phyloP scores from a whole-genome alignment of 1,140 invertebrate genomes.

The Atta colombica region DNA sequence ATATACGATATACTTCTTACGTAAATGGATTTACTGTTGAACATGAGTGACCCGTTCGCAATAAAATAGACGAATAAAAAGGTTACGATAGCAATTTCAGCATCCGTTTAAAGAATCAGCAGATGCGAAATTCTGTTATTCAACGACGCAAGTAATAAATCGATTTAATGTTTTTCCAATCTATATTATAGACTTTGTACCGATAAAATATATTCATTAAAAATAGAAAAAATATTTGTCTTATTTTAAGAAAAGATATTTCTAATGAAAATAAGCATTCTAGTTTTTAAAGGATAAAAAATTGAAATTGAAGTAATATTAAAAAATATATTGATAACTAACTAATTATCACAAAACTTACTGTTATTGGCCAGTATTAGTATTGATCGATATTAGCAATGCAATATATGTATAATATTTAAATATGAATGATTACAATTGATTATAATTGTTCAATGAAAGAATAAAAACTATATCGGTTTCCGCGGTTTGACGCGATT shows the following conservation, averaged over 20 bases:
- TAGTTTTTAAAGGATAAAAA: not conserved
- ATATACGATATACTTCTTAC: constrained; percentile 2
- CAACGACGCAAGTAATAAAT: not conserved
- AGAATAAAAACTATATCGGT: not conserved
- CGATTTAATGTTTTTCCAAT: constrained; percentile 17
- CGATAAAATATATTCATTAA: not conserved
- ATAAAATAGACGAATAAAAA: constrained; percentile 29
- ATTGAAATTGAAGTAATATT: not conserved
- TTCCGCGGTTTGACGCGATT: not conserved
- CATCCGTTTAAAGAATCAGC: not conserved
- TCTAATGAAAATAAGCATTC: not conserved
- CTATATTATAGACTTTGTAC: not conserved
- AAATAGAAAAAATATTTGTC: not conserved
- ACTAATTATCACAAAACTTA: not conserved
- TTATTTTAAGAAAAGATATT: too few species aligned
- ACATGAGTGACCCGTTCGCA: not conserved
- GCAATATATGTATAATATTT: not conserved
- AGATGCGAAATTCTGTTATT: constrained; percentile 6
- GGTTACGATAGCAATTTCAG: not conserved
- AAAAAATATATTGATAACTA: not conserved
- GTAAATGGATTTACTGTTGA: constrained; percentile 25
- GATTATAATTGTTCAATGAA: not conserved
- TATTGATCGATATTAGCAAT: not conserved
- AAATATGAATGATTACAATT: constrained; percentile 18
- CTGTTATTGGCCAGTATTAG: not conserved